These are phyloP conservation scores for Atrina japonica DNA, from an alignment of 2,888 invertebrate species.

Conservation along the genomic window DNA sequence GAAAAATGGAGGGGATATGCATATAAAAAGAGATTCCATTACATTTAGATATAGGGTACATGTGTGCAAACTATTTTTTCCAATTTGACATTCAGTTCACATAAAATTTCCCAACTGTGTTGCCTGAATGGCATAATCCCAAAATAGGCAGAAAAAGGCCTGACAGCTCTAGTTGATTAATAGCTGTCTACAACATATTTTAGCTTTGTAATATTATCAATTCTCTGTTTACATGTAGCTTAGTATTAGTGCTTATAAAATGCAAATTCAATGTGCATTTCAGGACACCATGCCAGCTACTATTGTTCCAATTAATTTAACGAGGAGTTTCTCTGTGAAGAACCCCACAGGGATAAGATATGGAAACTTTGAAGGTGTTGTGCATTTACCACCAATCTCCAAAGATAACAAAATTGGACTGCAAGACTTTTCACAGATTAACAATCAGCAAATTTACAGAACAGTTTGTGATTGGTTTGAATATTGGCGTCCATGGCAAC, in stretches of 20 bases:
- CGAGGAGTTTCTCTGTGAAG: constrained; percentile 60
- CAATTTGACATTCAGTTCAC: no score
- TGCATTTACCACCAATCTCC: constrained; percentile 63
- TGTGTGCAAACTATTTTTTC: no score
- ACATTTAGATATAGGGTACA: no score
- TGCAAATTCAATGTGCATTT: neutral
- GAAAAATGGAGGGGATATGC: no score
- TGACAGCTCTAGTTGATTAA: no score
- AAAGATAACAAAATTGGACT: constrained; percentile 42
- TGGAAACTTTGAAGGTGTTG: constrained; percentile 71
- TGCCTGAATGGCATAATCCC: no score
- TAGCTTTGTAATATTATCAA: no score
- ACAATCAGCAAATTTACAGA: constrained; percentile 72
- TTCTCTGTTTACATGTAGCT: no score
- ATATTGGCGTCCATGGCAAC: constrained; percentile 76
- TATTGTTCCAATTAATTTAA: constrained; percentile 63
- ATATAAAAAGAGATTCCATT: no score
- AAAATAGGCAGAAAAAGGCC: no score
- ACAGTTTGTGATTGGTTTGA: constrained; percentile 75
- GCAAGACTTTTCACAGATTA: constrained; percentile 58
- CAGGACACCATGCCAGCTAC: constrained; percentile 67
- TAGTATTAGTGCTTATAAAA: neutral
- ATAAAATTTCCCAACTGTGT: no score
- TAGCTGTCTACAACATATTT: no score
- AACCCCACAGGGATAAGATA: constrained; percentile 64